These are phyloP conservation scores for Chrysolina oricalcia DNA, from an alignment of 2,888 invertebrate genomes.

Conservation along the genomic window DNA sequence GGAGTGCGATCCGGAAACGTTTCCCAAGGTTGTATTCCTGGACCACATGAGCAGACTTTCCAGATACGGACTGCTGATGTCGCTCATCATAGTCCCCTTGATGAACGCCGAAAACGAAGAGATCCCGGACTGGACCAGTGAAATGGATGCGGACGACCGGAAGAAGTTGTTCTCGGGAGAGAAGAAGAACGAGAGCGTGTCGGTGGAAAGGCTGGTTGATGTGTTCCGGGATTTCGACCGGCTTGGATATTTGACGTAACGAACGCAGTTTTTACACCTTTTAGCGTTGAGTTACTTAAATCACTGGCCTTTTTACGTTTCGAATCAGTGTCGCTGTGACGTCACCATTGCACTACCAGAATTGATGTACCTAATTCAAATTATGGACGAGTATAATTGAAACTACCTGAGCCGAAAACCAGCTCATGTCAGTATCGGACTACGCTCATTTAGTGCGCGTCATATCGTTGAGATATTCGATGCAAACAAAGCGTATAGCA, in stretches of 20 bases:
- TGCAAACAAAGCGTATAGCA: too few relatives aligned
- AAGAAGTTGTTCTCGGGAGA: conserved; percentile 37
- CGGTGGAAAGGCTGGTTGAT: conserved; percentile 32
- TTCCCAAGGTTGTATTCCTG: conserved; percentile 25
- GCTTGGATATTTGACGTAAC: conserved; percentile 32
- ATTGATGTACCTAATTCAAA: too few relatives aligned
- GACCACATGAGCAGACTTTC: conserved; percentile 39
- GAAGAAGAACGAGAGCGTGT: conserved; percentile 32
- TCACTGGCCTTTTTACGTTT: too few relatives aligned
- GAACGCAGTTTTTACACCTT: too few relatives aligned
- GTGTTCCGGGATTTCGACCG: conserved; percentile 37
- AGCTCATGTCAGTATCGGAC: too few relatives aligned
- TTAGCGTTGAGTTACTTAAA: too few relatives aligned
- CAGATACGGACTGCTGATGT: conserved; percentile 43
- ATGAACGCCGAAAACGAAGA: conserved; percentile 36
- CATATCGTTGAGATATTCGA: too few relatives aligned
- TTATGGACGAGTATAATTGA: too few relatives aligned
- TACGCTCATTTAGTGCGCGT: too few relatives aligned
- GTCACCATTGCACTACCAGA: too few relatives aligned
- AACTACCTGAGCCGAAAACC: too few relatives aligned
- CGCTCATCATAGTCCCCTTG: conserved; percentile 36
- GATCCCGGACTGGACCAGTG: conserved; percentile 40
- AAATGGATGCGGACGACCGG: conserved; percentile 31
- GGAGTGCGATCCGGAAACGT: conserved; percentile 11
- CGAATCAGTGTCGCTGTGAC: too few relatives aligned